phyloP scores from a whole-genome alignment of 2,797 vertebrate species.

The Mormyrops attenuatus region DNA sequence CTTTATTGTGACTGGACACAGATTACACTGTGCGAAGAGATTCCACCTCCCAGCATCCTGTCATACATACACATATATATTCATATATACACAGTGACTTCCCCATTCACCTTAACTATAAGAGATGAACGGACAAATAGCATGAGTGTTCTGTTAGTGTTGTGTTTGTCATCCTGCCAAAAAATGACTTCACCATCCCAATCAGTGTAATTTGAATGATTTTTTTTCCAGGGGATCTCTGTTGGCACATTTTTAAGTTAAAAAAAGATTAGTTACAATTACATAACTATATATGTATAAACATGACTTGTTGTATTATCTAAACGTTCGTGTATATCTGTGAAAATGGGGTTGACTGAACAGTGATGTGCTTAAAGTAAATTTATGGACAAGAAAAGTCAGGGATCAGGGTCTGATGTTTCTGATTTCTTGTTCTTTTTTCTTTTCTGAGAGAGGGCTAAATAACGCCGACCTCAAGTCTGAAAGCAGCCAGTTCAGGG shows the following conservation, averaged over 20 bases:
- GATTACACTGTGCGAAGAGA: conserved; percentile 49
- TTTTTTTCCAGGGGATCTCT: neutral
- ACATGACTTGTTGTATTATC: neutral
- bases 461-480: neutral
- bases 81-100: conserved; percentile 8
- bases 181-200: neutral
- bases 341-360: neutral
- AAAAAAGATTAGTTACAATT: neutral
- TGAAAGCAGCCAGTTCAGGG: neutral
- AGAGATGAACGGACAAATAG: neutral
- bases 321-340: neutral
- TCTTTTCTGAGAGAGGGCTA: neutral
- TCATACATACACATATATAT: conserved; percentile 16
- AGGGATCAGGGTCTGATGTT: neutral
- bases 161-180: neutral
- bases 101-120: neutral
- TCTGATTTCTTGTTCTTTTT: neutral
- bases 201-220: neutral
- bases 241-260: neutral
- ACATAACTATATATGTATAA: neutral
- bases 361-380: neutral
- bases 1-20: conserved; percentile 64
- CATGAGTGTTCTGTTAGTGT: neutral
- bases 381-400: neutral
- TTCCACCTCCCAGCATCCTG: conserved; percentile 30